Conservation (phyloP, 2,113 vertebrate genomes). For the Oryzias woworae region DNA sequence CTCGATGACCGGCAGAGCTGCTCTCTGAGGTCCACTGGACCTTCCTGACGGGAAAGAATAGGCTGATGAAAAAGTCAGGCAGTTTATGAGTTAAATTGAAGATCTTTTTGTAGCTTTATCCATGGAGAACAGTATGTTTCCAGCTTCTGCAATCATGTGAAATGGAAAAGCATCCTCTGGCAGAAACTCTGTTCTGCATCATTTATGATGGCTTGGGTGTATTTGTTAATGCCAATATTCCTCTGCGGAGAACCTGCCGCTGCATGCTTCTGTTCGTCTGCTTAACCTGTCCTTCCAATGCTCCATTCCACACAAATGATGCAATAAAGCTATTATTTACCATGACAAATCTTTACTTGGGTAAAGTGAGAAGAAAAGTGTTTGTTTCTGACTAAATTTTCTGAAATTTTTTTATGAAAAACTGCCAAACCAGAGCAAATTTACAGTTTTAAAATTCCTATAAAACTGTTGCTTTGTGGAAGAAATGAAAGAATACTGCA, state of each 20-base stretch:
- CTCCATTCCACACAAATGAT: no score
- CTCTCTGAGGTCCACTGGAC: conserved; percentile 12
- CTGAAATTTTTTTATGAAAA: no score
- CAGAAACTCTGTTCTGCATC: conserved; percentile 18
- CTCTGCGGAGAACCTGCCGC: background rate
- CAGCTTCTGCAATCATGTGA: conserved; percentile 33
- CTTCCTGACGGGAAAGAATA: background rate
- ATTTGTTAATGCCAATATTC: conserved; percentile 9
- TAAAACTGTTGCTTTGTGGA: no score
- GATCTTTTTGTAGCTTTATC: conserved; percentile 25
- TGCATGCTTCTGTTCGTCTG: conserved; percentile 1
- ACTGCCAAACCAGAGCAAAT: no score
- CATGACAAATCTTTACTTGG: no score
- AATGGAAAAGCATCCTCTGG: conserved; percentile 34
- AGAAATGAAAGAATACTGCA: no score
- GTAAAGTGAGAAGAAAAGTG: no score
- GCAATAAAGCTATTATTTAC: no score
- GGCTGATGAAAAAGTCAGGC: conserved; percentile 13
- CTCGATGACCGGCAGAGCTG: conserved; percentile 27
- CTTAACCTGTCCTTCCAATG: conserved; percentile 2
- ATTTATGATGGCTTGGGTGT: conserved; percentile 7
- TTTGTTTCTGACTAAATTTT: no score
- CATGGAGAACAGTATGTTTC: conserved; percentile 7
- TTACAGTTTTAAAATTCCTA: no score
- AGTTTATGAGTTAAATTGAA: conserved; percentile 20